Evolutionary conservation across 2,888 invertebrate genomes (phyloP).

Genomic region (Drosophila mercatorum): DNA sequence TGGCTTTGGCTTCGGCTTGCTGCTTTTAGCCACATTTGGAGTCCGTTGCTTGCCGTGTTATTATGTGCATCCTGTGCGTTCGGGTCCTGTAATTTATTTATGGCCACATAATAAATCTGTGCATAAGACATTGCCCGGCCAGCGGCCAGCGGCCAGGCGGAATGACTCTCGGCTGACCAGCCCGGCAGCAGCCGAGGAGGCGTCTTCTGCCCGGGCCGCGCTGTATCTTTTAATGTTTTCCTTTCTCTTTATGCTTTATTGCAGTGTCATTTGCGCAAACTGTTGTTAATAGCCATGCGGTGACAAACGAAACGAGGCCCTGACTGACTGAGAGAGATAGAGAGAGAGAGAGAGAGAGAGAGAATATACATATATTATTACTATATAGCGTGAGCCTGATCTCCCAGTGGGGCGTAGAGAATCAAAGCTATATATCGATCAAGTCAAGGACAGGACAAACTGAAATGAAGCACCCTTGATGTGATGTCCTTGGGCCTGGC

Average conservation of each 20-base stretch:
- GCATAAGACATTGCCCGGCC: slow-evolving; percentile 75
- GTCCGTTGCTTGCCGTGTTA: slow-evolving; percentile 38
- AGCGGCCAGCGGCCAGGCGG: slow-evolving; percentile 55
- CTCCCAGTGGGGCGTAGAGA: too few relatives aligned
- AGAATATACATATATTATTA: too few relatives aligned
- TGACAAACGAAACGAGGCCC: slow-evolving; percentile 44
- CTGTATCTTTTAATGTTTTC: slow-evolving; percentile 63
- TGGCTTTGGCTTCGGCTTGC: slow-evolving; percentile 8
- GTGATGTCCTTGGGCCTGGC: neutral
- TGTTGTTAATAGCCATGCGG: slow-evolving; percentile 74
- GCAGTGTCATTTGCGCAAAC: slow-evolving; percentile 76
- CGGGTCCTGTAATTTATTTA: slow-evolving; percentile 80
- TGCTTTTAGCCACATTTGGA: slow-evolving; percentile 19
- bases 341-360: too few relatives aligned
- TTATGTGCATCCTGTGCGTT: slow-evolving; percentile 63
- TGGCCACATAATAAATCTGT: slow-evolving; percentile 82
- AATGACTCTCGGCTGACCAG: slow-evolving; percentile 14
- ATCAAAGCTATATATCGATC: too few relatives aligned
- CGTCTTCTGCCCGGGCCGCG: slow-evolving; percentile 11
- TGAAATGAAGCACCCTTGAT: too few relatives aligned
- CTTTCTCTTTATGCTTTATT: slow-evolving; percentile 62
- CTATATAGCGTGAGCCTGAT: too few relatives aligned
- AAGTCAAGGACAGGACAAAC: too few relatives aligned
- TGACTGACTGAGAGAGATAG: too few relatives aligned
- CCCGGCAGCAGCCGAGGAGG: neutral